Conservation (phyloP, 2,888 invertebrate genomes). For the Agrotis exclamationis region DNA sequence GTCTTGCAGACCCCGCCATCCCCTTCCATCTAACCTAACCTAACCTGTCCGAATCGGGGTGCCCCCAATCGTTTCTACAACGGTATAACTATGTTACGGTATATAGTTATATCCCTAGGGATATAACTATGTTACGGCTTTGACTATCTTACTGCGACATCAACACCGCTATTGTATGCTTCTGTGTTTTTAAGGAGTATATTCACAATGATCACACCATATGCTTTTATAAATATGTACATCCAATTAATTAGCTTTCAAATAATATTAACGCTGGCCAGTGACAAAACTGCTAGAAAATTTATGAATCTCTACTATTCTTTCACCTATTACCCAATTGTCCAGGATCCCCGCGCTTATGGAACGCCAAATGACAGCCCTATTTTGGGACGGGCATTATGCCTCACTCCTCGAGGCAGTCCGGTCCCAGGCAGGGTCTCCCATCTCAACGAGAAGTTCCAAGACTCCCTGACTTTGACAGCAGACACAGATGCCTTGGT, state of each 20-base stretch:
- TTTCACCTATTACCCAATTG: neutral
- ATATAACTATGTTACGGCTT: too few species aligned
- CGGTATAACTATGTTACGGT: too few species aligned
- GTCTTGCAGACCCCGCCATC: too few species aligned
- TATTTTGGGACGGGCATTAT: conserved; percentile 85
- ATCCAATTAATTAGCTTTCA: neutral
- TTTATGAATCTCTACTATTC: neutral
- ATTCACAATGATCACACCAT: conserved; percentile 8
- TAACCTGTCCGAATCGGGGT: too few species aligned
- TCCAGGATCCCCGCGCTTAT: conserved; percentile 81
- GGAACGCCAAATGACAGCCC: conserved; percentile 87
- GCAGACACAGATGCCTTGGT: conserved; percentile 94
- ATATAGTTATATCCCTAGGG: too few species aligned
- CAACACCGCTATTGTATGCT: conserved; percentile 4
- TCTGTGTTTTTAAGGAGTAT: conserved; percentile 5
- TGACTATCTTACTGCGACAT: too few species aligned
- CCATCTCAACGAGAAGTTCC: conserved; percentile 88
- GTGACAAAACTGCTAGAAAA: neutral
- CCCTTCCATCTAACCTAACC: too few species aligned
- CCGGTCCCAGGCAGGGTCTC: conserved; percentile 88
- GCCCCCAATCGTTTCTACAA: too few species aligned
- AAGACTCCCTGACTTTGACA: conserved; percentile 92
- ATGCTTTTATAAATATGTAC: conserved; percentile 20
- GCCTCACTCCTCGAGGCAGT: conserved; percentile 87
- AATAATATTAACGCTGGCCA: neutral